A percentile compares a stretch with the other conserved stretches of the same genome.
Evolutionary conservation across 2,797 vertebrate species (phyloP).

Genomic region (Todus mexicanus): DNA sequence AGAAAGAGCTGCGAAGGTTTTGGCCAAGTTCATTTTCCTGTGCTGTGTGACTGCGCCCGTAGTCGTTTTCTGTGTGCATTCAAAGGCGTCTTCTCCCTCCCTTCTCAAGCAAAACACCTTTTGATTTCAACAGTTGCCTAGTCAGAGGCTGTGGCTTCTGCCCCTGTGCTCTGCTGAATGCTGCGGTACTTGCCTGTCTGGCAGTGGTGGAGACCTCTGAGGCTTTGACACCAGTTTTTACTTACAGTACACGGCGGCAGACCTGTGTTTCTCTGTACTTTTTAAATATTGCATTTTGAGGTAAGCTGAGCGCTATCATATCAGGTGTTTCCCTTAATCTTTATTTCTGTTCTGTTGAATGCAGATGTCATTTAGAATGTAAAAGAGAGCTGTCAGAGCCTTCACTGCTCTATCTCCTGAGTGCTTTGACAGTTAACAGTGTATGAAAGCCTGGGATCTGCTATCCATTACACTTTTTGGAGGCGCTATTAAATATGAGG

Average conservation of each 20-base stretch:
- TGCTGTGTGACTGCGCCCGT: background rate
- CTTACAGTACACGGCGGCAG: constrained; percentile 41
- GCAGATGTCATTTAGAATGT: constrained; percentile 50
- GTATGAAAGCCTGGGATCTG: constrained; percentile 58
- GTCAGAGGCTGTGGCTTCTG: background rate
- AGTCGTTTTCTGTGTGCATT: background rate
- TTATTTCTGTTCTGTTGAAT: constrained; percentile 67
- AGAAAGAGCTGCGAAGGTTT: background rate
- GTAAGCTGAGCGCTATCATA: constrained; percentile 8
- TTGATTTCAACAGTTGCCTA: background rate
- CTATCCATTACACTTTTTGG: constrained; percentile 65
- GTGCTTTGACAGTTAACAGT: constrained; percentile 61
- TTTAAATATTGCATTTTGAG: constrained; percentile 52
- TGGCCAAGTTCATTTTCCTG: background rate
- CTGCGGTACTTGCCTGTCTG: background rate
- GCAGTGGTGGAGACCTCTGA: background rate
- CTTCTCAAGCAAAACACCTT: background rate
- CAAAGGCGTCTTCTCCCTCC: background rate
- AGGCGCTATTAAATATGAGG: constrained; percentile 15
- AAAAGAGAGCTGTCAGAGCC: constrained; percentile 21
- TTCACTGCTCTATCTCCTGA: constrained; percentile 41
- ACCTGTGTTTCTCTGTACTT: constrained; percentile 48
- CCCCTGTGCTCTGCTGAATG: background rate
- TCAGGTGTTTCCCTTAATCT: constrained; percentile 64
- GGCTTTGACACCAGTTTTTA: constrained; percentile 39